Percentiles rank a stretch among this genome's conserved stretches.
phyloP scores from a whole-genome alignment of 2,113 vertebrate species.

The Centropus bengalensis region DNA sequence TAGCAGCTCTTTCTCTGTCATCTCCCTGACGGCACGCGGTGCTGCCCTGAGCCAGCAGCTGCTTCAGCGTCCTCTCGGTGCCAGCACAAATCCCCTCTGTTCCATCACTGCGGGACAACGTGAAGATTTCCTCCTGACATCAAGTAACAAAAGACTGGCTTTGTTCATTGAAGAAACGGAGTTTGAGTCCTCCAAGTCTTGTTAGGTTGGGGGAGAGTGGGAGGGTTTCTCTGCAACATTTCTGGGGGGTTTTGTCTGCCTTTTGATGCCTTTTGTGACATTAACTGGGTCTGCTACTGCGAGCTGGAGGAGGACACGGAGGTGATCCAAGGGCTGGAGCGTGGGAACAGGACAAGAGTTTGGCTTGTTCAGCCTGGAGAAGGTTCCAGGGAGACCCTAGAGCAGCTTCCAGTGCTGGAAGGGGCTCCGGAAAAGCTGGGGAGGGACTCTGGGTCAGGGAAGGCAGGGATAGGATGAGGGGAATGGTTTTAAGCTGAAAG shows the following conservation, averaged over 20 bases:
- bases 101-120: rapidly evolving
- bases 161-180: not conserved
- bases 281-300: not conserved
- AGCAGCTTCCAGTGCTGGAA: no score
- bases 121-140: not conserved
- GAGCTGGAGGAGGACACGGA: no score
- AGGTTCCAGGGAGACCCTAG: no score
- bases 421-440: no score
- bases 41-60: not conserved
- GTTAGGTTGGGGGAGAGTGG: not conserved
- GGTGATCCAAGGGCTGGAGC: no score
- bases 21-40: rapidly evolving
- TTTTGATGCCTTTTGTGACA: not conserved
- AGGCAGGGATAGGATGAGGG: no score
- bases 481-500: no score
- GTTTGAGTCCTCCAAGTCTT: not conserved
- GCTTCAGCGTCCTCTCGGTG: not conserved
- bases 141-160: not conserved
- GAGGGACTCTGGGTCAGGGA: no score
- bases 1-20: not conserved
- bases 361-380: no score
- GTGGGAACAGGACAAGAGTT: no score
- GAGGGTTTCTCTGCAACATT: rapidly evolving
- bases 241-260: not conserved
- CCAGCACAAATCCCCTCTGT: not conserved